Conservation (phyloP, 2,888 invertebrate species). For the Drosophila mulleri region DNA sequence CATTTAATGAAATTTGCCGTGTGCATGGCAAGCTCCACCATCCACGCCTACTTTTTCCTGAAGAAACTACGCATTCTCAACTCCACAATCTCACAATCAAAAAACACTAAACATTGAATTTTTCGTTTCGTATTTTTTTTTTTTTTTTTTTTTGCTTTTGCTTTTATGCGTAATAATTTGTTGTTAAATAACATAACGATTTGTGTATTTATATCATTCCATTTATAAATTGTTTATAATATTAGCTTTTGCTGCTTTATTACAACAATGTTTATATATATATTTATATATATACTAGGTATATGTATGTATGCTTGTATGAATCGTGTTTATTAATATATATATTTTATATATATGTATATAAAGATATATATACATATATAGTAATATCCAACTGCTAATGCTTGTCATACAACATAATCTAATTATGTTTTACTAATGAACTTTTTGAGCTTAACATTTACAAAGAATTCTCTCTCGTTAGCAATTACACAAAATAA, state of each 20-base stretch:
- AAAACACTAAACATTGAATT: constrained; percentile 74
- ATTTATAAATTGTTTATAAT: constrained; percentile 56
- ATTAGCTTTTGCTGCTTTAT: constrained; percentile 53
- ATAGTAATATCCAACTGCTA: constrained; percentile 64
- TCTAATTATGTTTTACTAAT: constrained; percentile 77
- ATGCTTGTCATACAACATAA: constrained; percentile 76
- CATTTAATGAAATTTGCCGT: constrained; percentile 73
- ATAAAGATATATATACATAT: neutral
- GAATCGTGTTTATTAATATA: constrained; percentile 47
- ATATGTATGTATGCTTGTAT: constrained; percentile 62
- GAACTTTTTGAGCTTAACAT: constrained; percentile 81
- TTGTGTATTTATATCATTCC: constrained; percentile 59
- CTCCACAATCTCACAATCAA: constrained; percentile 58
- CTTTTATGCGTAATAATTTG: constrained; percentile 68
- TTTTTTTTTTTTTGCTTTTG: constrained; percentile 33
- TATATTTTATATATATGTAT: constrained; percentile 55
- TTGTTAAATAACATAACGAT: constrained; percentile 65
- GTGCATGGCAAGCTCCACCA: constrained; percentile 10
- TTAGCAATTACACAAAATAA: constrained; percentile 59
- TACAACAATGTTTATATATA: constrained; percentile 76
- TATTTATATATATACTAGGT: constrained; percentile 63
- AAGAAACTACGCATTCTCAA: constrained; percentile 1
- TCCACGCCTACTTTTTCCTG: constrained; percentile 4
- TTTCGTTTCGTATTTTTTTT: constrained; percentile 37
- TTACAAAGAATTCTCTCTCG: constrained; percentile 73